A percentile compares a stretch with the other conserved stretches of the same genome.
These are phyloP conservation scores for Standfussiana lucernea DNA, from an alignment of 2,888 invertebrate species.

Conservation along the genomic window DNA sequence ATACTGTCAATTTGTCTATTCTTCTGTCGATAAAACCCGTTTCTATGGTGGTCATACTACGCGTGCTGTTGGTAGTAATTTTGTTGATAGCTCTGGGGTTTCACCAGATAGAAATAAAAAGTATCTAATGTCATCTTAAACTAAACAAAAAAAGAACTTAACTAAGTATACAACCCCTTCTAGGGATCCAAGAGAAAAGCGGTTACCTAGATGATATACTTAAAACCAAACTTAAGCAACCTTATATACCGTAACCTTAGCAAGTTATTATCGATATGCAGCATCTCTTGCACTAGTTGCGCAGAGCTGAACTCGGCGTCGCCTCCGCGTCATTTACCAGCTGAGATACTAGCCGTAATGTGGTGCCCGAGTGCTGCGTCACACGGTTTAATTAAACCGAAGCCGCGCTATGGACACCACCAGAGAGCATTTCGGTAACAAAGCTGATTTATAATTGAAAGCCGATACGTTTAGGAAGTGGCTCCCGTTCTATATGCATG, in stretches of 20 bases:
- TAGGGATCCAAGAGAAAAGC: neutral
- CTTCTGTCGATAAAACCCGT: too few species aligned
- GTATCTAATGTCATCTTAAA: too few species aligned
- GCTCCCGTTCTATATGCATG: conserved; percentile 61
- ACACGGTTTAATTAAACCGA: conserved; percentile 69
- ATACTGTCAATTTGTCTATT: too few species aligned
- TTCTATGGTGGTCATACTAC: too few species aligned
- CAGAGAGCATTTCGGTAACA: conserved; percentile 58
- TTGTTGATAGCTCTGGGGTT: too few species aligned
- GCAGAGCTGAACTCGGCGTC: conserved; percentile 34
- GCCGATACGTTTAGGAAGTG: conserved; percentile 64
- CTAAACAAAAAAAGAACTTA: neutral
- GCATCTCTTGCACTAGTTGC: conserved; percentile 35
- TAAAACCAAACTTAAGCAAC: neutral
- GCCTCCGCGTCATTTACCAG: conserved; percentile 62
- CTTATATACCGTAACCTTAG: neutral
- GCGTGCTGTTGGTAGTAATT: too few species aligned
- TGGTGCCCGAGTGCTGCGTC: conserved; percentile 57
- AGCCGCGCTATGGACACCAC: conserved; percentile 55
- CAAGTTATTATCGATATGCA: conserved; percentile 14
- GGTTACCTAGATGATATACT: neutral
- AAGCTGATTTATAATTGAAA: conserved; percentile 69
- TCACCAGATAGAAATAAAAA: too few species aligned
- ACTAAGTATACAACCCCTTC: neutral
- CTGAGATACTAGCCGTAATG: conserved; percentile 67